These are phyloP conservation scores for Eurois occulta DNA, from an alignment of 2,888 invertebrate genomes.

Conservation along the genomic window DNA sequence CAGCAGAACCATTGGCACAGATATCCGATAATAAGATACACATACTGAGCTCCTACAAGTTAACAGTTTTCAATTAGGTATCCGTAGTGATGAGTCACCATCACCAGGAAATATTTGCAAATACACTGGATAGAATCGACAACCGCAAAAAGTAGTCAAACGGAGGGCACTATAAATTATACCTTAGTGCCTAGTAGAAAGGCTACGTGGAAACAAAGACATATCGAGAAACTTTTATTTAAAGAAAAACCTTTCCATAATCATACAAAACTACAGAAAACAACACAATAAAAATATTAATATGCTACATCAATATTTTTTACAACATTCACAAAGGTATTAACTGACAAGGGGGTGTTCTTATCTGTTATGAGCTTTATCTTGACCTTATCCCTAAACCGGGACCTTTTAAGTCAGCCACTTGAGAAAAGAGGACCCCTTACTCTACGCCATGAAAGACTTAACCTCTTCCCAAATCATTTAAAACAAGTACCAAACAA, in stretches of 20 bases:
- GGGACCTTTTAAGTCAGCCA: background rate
- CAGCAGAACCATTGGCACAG: conserved; percentile 13
- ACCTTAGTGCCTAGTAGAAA: background rate
- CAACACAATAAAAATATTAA: background rate
- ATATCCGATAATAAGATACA: background rate
- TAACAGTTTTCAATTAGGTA: conserved; percentile 4
- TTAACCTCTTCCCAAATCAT: background rate
- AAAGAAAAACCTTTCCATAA: background rate
- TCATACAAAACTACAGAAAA: background rate
- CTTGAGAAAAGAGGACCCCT: too few relatives aligned
- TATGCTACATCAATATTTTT: background rate
- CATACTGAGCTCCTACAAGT: background rate
- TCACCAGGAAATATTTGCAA: background rate
- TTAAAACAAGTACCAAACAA: conserved; percentile 32
- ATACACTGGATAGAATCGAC: background rate
- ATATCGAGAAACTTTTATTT: background rate
- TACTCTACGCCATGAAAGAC: too few relatives aligned
- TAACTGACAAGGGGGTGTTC: background rate
- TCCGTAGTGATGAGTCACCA: background rate
- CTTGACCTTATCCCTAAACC: background rate
- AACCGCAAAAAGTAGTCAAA: background rate
- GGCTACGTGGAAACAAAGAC: background rate
- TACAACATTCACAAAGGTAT: background rate
- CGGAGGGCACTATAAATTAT: too few relatives aligned
- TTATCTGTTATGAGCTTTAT: background rate